Evolutionary conservation across 2,113 vertebrate genomes (phyloP), one percentile per base, ranked within the genome.

Genomic region (Nycticebus coucang): DNA sequence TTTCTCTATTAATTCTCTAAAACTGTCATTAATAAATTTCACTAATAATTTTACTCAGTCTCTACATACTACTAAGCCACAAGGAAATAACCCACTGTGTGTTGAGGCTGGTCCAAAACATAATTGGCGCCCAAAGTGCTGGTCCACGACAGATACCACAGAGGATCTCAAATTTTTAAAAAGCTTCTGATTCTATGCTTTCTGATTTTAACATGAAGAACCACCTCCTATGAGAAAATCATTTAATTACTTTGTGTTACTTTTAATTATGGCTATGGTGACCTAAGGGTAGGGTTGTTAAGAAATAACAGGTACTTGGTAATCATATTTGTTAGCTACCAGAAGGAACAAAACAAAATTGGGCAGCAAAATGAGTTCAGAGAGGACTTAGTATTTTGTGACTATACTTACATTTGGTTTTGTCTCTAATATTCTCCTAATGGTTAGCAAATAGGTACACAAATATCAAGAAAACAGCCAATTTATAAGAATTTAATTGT

Each of bases 231-330:
- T 4, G 5, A 72, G 57, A 75, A 94, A 89, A 50, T 84, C 80
- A 85, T 55, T 95, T 78, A 64, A 95, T 89, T 79, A 93, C 78
- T 88, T 68, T 78, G 55, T n/a, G 30, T 89, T 62, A n/a, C 18
- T 84, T 55, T 88, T 95, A 87, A 88, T 88, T 81, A 88, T 79
- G 77, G 53, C 22, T 64, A 41, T 41, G 41, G 41, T 41, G 41
- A 77, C 71, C 92, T 37, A 80, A 41, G n/a, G 26, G 21, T 77
- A 55, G 69, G 69, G 41, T 41, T 75, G 57, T 91, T 74, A 59
- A 95, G 71, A 66, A 92, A 78, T 72, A 50, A 80, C 14, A 74
- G 26, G 71, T 66, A 72, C 45, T 50, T 93, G 26, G 26, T 87
- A 60, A 88, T 68, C 74, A 68, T 24, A 60, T 66, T 37, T 96